Base-by-base conservation (phyloP, 2,113 vertebrate genomes). In the Pholis gunnellus region DNA sequence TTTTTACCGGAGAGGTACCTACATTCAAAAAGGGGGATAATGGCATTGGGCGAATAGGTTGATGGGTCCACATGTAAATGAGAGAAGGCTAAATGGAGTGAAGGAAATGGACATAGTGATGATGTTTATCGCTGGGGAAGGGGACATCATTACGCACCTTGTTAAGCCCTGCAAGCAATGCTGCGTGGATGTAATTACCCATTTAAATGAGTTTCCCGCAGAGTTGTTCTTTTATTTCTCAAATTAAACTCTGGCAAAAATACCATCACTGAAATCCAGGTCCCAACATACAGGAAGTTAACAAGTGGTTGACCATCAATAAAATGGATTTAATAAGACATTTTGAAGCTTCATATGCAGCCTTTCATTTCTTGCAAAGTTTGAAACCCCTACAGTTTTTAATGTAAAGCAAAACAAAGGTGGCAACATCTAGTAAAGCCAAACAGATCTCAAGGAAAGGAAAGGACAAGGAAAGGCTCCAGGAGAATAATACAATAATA, bases 101-200 rank as follows among this genome's bases (percentile, higher is more conserved):
- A 90, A 73, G 83, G 44, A 90, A 91, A 91, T 87, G 89, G 93
- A 91, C 86, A 79, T n/a, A 61, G 82, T 68, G 89, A 90, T 92
- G 88, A 89, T 88, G 88, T 91, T 94, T 85, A 93, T 93, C 42
- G 50, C 84, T 25, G 79, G 86, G 79, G 89, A 88, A 92, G 73
- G 81, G 84, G 78, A 90, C 94, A 91, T 94, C 89, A 93, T 94
- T 91, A 93, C 56, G 91, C 86, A 94, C 92, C 90, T 92, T 94
- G 92, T 93, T 92, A 93, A 93, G n/a, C 91, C 89, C 89, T 79
- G 83, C 89, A 84, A 93, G 91, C 81, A 69, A 86, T 75, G 87
- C 85, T 81, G 85, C 73, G 31, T 88, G 79, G 72, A 86, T 42
- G 56, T 90, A 87, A 94, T 93, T 93, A 92, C 87, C 89, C 92